Evolutionary conservation across 2,888 invertebrate genomes (phyloP), one percentile per base, ranked within the genome.

Genomic region (Aromia moschata): DNA sequence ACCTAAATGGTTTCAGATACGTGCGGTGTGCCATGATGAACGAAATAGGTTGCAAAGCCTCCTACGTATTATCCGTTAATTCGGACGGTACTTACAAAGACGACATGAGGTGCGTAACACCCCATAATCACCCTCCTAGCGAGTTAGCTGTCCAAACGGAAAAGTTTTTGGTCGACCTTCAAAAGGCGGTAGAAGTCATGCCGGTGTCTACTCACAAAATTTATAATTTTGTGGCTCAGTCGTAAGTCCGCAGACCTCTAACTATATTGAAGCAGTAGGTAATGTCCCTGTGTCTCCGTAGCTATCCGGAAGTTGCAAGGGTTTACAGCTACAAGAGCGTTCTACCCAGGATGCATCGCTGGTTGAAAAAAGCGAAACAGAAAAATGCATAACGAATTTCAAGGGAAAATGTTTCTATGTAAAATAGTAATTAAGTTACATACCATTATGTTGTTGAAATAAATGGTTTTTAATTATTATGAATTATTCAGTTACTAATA

Each of bases 261-360:
- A 15, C 7, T 18, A 9, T 11, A 14, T 14, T 15, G 4, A 12
- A 18, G 15, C n/a, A 30, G 15, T 2, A n/a, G 12, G 1, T 10
- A 16, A 2, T 31, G 31, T 7, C 25, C 15, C 9, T 31, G 7
- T 11, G 16, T 38, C 3, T 25, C 12, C 38, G n/a, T 52, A 60
- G 60, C 15, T 60, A 47, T 31, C 60, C 60, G 15, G 60, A 60
- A 3, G 56, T 60, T 20, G 47, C 56, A 16, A 53, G 36, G 2
- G 49, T 57, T 1, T 57, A 56, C 12, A 60, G 56, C 3, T 60
- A 57, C 31, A 56, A 52, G 31, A 60, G 47, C 14, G 53, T 60
- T 2, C 49, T 60, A 7, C 53, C 56, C 15, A 56, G 60, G 43
- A 60, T 60, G 60, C 60, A 60, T 43, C 60, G 56, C 53, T 60